Evolutionary conservation across 2,797 vertebrate genomes (phyloP), one percentile per base, ranked within the genome.

Genomic region (Euthynnus affinis): DNA sequence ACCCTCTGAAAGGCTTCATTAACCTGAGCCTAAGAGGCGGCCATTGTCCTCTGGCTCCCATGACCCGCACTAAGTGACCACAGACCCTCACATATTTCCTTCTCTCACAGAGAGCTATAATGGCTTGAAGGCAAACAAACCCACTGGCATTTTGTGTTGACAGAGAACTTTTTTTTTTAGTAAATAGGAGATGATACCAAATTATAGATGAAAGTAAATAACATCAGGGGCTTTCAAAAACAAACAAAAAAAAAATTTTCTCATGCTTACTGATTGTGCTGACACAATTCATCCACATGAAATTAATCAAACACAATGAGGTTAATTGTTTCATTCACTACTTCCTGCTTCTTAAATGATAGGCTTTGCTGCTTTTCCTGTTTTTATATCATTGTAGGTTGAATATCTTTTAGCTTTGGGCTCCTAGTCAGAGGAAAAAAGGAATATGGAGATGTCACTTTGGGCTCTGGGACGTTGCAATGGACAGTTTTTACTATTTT

Each of bases 1-100:
- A 62, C 70, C 88, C 85, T 70, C 74, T 80, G 71, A 90, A 87
- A 84, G 90, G 74, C 82, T 84, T 91, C 89, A 93, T 93, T 94
- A 94, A 93, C 90, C 93, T 85, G 79, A 57, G 80, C 80, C 85
- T 81, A 80, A 88, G 80, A 76, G 81, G 82, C 37, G 2, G 64
- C 78, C 78, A 80, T 88, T 87, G 86, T 91, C 83, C 87, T 88
- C 76, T 74, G 48, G 78, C 70, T 81, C 73, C 67, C 9, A 6
- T 79, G 80, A 86, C 80, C 85, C 40, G 6, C 32, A 53, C 73
- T 66, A 57, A 78, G 71, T 37, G 25, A 60, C 77, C 51, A 64
- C 46, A 71, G 58, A 51, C 79, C 68, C 71, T 65, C 75, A 25
- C 64, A 32, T 67, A 49, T 71, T 71, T 49, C 13, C 53, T 22